Percentiles rank a stretch among this genome's conserved stretches.
These are phyloP conservation scores for Gavia stellata DNA, from an alignment of 2,113 vertebrate species.

Conservation along the genomic window DNA sequence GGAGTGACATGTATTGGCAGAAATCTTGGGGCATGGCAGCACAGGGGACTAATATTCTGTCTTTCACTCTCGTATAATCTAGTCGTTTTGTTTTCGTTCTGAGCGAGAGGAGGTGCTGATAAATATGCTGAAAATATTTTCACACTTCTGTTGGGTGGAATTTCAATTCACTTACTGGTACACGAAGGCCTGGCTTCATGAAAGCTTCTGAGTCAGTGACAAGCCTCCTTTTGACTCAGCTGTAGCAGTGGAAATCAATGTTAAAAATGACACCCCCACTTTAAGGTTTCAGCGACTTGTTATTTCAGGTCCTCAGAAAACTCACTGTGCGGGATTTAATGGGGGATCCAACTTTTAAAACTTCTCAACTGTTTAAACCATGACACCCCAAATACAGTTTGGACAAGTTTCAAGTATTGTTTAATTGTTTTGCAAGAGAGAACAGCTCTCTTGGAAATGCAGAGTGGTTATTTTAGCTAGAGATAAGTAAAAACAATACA, in stretches of 20 bases:
- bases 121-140: slow-evolving; percentile 53
- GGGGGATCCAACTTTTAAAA: background rate
- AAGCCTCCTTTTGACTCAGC: background rate
- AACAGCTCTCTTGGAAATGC: background rate
- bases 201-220: background rate
- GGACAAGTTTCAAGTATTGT: background rate
- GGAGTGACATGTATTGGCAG: slow-evolving; percentile 33
- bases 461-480: background rate
- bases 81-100: background rate
- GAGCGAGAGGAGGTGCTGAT: slow-evolving; percentile 37
- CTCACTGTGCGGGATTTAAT: background rate
- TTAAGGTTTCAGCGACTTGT: background rate
- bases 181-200: background rate
- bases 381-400: background rate
- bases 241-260: background rate
- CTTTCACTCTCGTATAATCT: background rate
- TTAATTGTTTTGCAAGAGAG: background rate
- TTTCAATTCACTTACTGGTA: background rate
- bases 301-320: background rate
- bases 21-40: slow-evolving; percentile 7
- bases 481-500: background rate
- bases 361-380: background rate
- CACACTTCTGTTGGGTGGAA: slow-evolving; percentile 37
- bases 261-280: background rate
- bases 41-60: background rate